Base-by-base conservation (phyloP, 1,140 invertebrate genomes). In the Episyrphus balteatus region DNA sequence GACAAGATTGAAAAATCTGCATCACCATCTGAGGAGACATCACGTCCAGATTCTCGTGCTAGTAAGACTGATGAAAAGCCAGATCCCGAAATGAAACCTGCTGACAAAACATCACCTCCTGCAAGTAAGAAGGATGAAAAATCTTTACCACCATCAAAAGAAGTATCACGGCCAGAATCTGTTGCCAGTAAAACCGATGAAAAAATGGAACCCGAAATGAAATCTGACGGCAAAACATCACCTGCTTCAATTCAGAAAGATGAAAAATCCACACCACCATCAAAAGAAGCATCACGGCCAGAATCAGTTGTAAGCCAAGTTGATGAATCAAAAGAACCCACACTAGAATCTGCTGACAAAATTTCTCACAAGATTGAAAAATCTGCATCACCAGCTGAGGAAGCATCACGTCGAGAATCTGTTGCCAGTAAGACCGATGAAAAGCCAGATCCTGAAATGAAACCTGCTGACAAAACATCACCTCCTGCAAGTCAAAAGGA, bases 1-100 rank as follows among this genome's bases (percentile, higher is more conserved):
- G 48, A 49, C 1, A 46, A 51, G 18, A 49, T 56, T 47, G 49
- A 31, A 7, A 39, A 13, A 17, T 49, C 55, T 9, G 19, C 31
- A 31, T 18, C 12, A 13, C 17, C 18, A 18, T 57, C 55, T 11
- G 50, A 55, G 26, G 55, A 53, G 9, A 13, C 49, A 26, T 41
- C 39, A 5, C 5, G 15, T 3, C 10, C 10, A 18, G 39, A 41
- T 12, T 36, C 34, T 36, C 12, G 3, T 15, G 19, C 14, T 5
- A 13, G 11, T 15, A 2, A 41, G 14, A 12, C 5, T 3, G 39
- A 41, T 12, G 39, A n/a, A 41, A 41, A 41, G 39, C 5, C 13
- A 18, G 21, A 12, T 5, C 13, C 13, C 5, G 7, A 41, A 18
- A 18, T 6, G 15, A 18, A 41, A 41, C 2, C 15, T 11, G n/a